These are phyloP conservation scores for Borostomias antarcticus DNA, from an alignment of 2,797 vertebrate species.

Conservation along the genomic window DNA sequence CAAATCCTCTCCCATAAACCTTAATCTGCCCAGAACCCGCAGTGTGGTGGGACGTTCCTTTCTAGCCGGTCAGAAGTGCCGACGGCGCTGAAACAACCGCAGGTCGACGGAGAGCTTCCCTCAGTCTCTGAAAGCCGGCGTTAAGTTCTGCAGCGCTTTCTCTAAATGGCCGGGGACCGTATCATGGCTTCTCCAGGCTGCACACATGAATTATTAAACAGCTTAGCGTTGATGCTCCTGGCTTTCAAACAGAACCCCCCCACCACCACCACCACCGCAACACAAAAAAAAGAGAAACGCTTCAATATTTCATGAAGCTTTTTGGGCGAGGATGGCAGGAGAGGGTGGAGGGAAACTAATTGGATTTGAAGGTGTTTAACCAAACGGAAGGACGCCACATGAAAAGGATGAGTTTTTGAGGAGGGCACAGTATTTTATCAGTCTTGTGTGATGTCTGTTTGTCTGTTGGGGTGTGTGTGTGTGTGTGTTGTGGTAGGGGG, in stretches of 20 bases:
- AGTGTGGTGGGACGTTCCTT: neutral
- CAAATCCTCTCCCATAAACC: neutral
- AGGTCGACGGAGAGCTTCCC: neutral
- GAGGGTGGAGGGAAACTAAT: constrained; percentile 54
- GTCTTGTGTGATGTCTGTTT: constrained; percentile 17
- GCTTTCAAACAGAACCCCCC: constrained; percentile 62
- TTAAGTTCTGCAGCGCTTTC: constrained; percentile 29
- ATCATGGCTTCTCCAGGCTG: constrained; percentile 54
- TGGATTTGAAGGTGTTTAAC: constrained; percentile 59
- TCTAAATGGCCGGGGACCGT: constrained; percentile 51
- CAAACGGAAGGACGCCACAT: constrained; percentile 38
- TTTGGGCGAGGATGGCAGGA: constrained; percentile 53
- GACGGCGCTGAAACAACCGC: neutral
- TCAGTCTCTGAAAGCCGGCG: neutral
- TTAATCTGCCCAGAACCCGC: neutral
- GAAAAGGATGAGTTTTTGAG: constrained; percentile 20
- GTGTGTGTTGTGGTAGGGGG: constrained; percentile 17
- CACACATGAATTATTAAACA: constrained; percentile 73
- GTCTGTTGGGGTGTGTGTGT: constrained; percentile 26
- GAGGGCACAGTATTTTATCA: constrained; percentile 16
- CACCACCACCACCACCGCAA: neutral
- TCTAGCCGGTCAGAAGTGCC: neutral
- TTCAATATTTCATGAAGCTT: constrained; percentile 71
- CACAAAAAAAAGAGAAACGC: constrained; percentile 45
- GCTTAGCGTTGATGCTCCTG: constrained; percentile 73